Conservation (phyloP, 2,797 vertebrate genomes). For the Brotula barbata region DNA sequence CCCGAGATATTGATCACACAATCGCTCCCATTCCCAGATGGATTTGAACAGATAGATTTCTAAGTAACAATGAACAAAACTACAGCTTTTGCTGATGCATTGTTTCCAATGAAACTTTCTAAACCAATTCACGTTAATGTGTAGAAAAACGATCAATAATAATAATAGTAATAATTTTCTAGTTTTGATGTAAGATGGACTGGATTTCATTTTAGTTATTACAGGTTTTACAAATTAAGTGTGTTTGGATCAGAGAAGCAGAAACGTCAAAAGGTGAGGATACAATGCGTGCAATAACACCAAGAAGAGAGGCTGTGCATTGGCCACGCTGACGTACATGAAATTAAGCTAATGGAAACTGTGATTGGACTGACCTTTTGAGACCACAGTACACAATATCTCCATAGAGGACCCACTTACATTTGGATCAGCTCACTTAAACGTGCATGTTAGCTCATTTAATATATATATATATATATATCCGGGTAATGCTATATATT, state of each 20-base stretch:
- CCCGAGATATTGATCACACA: slow-evolving; percentile 39
- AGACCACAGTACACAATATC: slow-evolving; percentile 31
- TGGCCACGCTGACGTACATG: slow-evolving; percentile 45
- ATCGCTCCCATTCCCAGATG: slow-evolving; percentile 4
- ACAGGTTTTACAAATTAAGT: slow-evolving; percentile 59
- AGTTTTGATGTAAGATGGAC: slow-evolving; percentile 45
- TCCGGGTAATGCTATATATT: neutral
- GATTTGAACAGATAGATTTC: slow-evolving; percentile 36
- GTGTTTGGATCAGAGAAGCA: slow-evolving; percentile 63
- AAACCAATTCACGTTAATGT: too few relatives aligned
- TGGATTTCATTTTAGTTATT: slow-evolving; percentile 69
- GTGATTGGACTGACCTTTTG: slow-evolving; percentile 71
- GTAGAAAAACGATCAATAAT: too few relatives aligned
- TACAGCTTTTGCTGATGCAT: too few relatives aligned
- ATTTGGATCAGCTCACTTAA: slow-evolving; percentile 11
- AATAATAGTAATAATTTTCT: too few relatives aligned
- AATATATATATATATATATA: slow-evolving; percentile 8
- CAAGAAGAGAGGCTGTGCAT: slow-evolving; percentile 32
- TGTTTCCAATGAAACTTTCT: slow-evolving; percentile 1
- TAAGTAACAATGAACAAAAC: too few relatives aligned
- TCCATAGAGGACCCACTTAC: slow-evolving; percentile 26
- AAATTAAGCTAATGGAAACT: slow-evolving; percentile 60
- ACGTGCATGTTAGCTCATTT: slow-evolving; percentile 35
- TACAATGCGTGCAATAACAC: slow-evolving; percentile 59
- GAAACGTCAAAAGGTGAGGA: slow-evolving; percentile 69